Evolutionary conservation across 2,113 vertebrate species (phyloP), one percentile per base, ranked within the genome.

Genomic region (Fukomys damarensis): DNA sequence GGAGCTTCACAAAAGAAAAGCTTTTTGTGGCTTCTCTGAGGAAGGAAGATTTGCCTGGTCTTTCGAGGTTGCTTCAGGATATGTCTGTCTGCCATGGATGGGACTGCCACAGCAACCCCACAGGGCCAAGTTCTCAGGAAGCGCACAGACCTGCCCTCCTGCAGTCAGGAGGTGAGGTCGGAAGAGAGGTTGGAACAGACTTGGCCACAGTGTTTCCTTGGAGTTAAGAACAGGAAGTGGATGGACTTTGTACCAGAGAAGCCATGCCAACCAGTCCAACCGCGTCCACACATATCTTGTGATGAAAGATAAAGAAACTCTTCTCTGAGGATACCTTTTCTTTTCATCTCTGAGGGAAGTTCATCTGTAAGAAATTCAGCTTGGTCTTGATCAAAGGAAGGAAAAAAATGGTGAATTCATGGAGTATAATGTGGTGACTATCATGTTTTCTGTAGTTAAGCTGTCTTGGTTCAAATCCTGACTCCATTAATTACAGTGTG

Each of bases 311-410:
- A 87, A 92, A 95, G 66, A 56, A 94, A 86, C 61, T 30, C 26
- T 82, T 11, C 88, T 52, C 70, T 77, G 74, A 95, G 93, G 88
- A 91, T 2, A 3, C 14, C 35, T 72, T 66, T 77, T 65, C 35
- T n/a, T 35, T 76, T 93, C 52, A 54, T 94, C 77, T 96, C 56
- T 89, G 56, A 94, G 22, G n/a, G 83, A 96, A 90, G 35, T 70
- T n/a, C 9, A 70, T 66, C 12, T 77, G 41, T 63, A 70, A 80
- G 52, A 81, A 65, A 82, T 80, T 12, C 3, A 72, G 38, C 88
- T 91, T 52, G 9, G 2, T 76, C 82, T 82, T 91, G 24, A 52
- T 16, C 63, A 77, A 93, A 95, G 72, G 52, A 74, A 87, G 30
- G 49, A 58, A 83, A 66, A 43, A 92, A 83, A 65, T 14, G 28